Evolutionary conservation across 2,113 vertebrate genomes (phyloP).

Genomic region (Microcebus jonahi): DNA sequence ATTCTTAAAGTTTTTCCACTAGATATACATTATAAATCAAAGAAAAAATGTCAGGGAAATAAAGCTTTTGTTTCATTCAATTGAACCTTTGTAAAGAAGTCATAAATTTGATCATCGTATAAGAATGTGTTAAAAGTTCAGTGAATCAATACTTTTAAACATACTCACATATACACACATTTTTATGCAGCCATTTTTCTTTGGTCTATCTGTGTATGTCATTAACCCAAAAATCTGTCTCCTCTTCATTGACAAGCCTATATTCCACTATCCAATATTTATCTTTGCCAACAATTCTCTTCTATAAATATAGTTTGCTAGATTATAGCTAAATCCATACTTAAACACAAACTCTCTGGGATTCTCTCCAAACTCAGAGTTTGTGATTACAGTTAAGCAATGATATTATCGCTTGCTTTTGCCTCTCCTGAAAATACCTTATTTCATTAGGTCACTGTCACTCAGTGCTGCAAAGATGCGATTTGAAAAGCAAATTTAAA

Average conservation of each 20-base stretch:
- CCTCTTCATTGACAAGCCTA: conserved; percentile 33
- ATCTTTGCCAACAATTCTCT: conserved; percentile 50
- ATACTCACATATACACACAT: neutral
- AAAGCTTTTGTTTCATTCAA: neutral
- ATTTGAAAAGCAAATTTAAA: conserved; percentile 48
- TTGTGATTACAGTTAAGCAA: conserved; percentile 70
- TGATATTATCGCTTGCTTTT: conserved; percentile 52
- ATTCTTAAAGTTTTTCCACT: neutral
- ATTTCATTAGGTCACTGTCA: conserved; percentile 56
- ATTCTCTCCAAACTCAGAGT: conserved; percentile 63
- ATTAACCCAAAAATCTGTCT: conserved; percentile 13
- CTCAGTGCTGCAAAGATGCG: conserved; percentile 32
- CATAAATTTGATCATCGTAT: neutral
- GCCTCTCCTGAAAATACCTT: conserved; percentile 36
- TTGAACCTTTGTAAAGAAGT: neutral
- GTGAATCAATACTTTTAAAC: neutral
- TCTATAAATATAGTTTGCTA: conserved; percentile 32
- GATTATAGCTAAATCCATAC: conserved; percentile 69
- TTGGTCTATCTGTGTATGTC: neutral
- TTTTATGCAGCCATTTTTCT: neutral
- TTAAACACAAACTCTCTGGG: conserved; percentile 53
- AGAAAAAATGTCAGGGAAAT: neutral
- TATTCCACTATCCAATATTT: conserved; percentile 55
- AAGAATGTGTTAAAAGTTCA: neutral
- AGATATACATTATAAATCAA: neutral